Conservation (phyloP, 2,797 vertebrate genomes). For the Onychomys torridus region DNA sequence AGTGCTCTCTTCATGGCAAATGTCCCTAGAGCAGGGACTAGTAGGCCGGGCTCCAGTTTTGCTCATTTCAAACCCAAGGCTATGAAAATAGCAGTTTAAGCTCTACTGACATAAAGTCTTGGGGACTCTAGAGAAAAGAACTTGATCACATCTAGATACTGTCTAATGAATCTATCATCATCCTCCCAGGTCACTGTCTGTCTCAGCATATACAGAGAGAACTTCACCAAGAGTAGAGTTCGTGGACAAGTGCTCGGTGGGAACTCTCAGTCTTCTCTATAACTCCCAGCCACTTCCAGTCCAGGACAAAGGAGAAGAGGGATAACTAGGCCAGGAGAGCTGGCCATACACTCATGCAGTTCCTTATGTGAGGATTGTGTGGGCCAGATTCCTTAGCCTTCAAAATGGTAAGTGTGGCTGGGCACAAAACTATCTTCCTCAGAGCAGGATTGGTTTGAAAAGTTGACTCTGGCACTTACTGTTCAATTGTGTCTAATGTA, state of each 20-base stretch:
- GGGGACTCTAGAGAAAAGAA: not conserved
- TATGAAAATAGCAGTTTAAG: not conserved
- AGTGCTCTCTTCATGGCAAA: not conserved
- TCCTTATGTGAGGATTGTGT: not conserved
- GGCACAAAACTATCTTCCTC: not conserved
- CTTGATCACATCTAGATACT: not conserved
- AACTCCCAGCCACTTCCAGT: not conserved
- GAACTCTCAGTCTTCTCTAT: not conserved
- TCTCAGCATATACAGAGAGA: not conserved
- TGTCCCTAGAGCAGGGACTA: not conserved
- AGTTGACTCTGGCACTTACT: not conserved
- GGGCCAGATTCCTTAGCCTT: not conserved
- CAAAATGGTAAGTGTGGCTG: not conserved
- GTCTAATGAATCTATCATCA: not conserved
- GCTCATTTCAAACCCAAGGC: not conserved
- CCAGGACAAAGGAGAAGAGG: not conserved
- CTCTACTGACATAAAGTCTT: not conserved
- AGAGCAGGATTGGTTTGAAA: not conserved
- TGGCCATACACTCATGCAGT: not conserved
- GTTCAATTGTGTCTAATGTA: not conserved
- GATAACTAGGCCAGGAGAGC: not conserved
- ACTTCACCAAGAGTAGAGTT: not conserved
- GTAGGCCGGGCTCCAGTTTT: not conserved
- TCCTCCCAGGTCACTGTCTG: conserved; percentile 1
- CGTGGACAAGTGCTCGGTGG: not conserved